Percentiles rank a stretch among this genome's conserved stretches.
These are phyloP conservation scores for Isichthys henryi DNA, from an alignment of 2,113 vertebrate species.

Conservation along the genomic window DNA sequence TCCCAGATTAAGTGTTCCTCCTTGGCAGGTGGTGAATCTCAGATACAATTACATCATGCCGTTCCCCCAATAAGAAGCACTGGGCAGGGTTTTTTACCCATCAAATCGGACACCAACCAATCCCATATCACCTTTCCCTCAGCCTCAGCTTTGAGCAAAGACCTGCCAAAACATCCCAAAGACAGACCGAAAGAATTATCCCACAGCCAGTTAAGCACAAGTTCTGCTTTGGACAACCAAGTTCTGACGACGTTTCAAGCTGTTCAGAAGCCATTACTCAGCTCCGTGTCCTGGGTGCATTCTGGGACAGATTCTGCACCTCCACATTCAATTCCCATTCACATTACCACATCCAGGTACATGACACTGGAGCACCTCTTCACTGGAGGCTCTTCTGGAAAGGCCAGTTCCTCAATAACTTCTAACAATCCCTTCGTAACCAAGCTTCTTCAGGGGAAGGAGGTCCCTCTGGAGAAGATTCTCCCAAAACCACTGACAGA, in stretches of 20 bases:
- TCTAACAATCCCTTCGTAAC: conserved; percentile 91
- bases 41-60: conserved; percentile 69
- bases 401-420: conserved; percentile 72
- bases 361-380: conserved; percentile 38
- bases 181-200: conserved; percentile 20
- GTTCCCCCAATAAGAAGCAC: conserved; percentile 29
- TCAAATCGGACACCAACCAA: conserved; percentile 38
- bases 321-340: conserved; percentile 22
- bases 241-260: conserved; percentile 1
- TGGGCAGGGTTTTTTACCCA: conserved; percentile 34
- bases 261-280: conserved; percentile 18
- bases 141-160: conserved; percentile 20
- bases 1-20: conserved; percentile 33
- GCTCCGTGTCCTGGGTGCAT: conserved; percentile 10
- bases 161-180: conserved; percentile 11
- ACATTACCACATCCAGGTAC: conserved; percentile 34
- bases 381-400: conserved; percentile 41
- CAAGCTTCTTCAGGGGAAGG: conserved; percentile 87
- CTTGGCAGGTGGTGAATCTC: conserved; percentile 42
- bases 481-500: conserved; percentile 77
- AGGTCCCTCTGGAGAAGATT: conserved; percentile 85
- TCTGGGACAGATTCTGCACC: conserved; percentile 28
- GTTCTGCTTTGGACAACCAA: not conserved
- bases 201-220: not conserved
- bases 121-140: conserved; percentile 32